Percentiles rank a stretch among this genome's conserved stretches.
These are phyloP conservation scores for Monomorium pharaonis DNA, from an alignment of 1,140 invertebrate genomes.

Conservation along the genomic window DNA sequence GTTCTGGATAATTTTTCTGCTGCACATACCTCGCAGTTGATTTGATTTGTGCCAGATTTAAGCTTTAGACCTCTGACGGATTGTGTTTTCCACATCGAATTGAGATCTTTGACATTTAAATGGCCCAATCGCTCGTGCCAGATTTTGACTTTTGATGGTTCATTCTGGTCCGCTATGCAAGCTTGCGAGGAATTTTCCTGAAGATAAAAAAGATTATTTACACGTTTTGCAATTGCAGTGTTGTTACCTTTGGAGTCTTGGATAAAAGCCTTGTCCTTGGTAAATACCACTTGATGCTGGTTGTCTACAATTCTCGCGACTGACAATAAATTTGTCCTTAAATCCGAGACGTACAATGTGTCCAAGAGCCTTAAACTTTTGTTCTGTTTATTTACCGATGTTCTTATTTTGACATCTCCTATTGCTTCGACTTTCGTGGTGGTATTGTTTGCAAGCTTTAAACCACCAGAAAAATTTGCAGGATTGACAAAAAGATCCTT, in stretches of 20 bases:
- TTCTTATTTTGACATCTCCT: not conserved
- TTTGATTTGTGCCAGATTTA: not conserved
- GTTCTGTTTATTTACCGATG: not conserved
- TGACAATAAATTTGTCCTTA: no score
- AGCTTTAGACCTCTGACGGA: not conserved
- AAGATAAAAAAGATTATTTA: not conserved
- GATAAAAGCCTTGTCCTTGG: not conserved
- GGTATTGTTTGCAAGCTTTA: not conserved
- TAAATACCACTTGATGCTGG: not conserved
- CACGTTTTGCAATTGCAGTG: not conserved
- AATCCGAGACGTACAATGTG: no score
- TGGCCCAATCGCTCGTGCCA: not conserved
- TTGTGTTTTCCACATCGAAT: not conserved
- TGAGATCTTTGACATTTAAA: not conserved
- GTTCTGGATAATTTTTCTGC: not conserved
- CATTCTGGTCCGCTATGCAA: not conserved
- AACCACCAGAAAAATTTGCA: not conserved
- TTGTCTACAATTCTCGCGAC: not conserved
- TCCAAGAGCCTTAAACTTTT: not conserved
- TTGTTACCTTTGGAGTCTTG: not conserved
- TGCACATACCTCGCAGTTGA: not conserved
- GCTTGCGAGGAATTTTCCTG: not conserved
- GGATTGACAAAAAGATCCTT: not conserved
- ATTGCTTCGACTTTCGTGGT: not conserved
- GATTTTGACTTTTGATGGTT: not conserved